Base-by-base conservation (phyloP, 2,797 vertebrate species). In the Alfaro cultratus region DNA sequence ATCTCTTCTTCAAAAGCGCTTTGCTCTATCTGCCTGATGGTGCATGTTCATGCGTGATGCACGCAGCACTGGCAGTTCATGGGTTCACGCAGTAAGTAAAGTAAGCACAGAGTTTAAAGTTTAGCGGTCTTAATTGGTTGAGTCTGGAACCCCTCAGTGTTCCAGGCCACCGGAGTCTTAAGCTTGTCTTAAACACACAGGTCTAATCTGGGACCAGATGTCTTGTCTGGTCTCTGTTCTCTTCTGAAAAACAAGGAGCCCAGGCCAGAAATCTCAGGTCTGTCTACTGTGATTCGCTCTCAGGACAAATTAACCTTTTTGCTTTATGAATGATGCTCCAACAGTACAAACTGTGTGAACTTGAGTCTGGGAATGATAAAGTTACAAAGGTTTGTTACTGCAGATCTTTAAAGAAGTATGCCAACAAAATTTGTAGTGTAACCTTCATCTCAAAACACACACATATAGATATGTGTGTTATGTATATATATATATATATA, bases 181-280 rank as follows among this genome's bases (percentile, higher is more conserved):
- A 95, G 87, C 92, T 89, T 77, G 89, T 91, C 87, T 95, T 92
- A 95, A 93, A 94, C 92, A 93, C 88, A 83, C 90, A 77, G 84
- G 92, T 86, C 92, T 95, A 94, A 95, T 94, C 94, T 90, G 87
- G 86, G 91, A 89, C 83, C 93, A 94, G 92, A 94, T 95, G 93
- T 93, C 93, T 87, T 55, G 92, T 94, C 94, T 94, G 89, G 88
- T 91, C 89, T 90, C 87, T 80, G 88, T 90, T 77, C 83, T 81
- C 81, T 74, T 46, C 75, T 8, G 26, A 84, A 89, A 88, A 90
- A 84, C 76, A 87, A 84, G 60, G 16, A 85, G 87, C 74, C 67
- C 51, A 57, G 45, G 18, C 29, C 13, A 68, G 41, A 81, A 81
- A 80, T 64, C 78, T 51, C 77, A 36, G 75, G 21, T 75, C 11